Percentiles rank a stretch among this genome's conserved stretches.
Conservation (phyloP, 2,888 invertebrate species). For the Drosophila putrida region DNA sequence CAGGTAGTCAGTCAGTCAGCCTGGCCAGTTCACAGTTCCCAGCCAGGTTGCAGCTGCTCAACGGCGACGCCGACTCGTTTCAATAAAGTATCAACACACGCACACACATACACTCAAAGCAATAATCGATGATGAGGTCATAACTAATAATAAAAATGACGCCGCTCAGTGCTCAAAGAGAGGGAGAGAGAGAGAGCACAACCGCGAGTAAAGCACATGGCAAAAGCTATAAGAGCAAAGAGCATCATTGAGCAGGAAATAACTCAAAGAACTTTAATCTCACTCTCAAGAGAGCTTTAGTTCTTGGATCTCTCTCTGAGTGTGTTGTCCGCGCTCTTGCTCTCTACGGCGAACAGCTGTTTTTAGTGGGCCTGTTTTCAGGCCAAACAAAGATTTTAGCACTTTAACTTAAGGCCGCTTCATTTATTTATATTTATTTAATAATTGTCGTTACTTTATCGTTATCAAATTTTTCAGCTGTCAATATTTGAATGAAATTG, state of each 20-base stretch:
- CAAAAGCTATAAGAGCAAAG: conserved; percentile 33
- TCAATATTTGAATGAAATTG: conserved; percentile 38
- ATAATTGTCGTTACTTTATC: conserved; percentile 50
- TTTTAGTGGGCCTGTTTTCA: conserved; percentile 48
- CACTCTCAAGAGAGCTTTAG: neutral
- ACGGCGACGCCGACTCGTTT: conserved; percentile 65
- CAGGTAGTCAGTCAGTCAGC: conserved; percentile 64
- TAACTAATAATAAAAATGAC: conserved; percentile 86
- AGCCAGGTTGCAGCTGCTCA: conserved; percentile 55
- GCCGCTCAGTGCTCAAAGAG: conserved; percentile 32
- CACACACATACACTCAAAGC: conserved; percentile 59
- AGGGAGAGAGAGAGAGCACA: conserved; percentile 3
- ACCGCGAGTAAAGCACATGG: conserved; percentile 43
- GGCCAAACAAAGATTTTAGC: conserved; percentile 36
- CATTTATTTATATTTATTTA: conserved; percentile 54
- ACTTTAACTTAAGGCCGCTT: conserved; percentile 22
- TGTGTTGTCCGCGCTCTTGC: conserved; percentile 4
- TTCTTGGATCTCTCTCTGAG: conserved; percentile 15
- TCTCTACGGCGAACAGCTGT: conserved; percentile 42
- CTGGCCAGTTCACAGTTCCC: conserved; percentile 36
- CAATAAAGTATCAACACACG: conserved; percentile 62
- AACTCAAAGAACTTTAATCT: conserved; percentile 38
- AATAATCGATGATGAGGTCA: conserved; percentile 86
- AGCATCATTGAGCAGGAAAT: conserved; percentile 39
- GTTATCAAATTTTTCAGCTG: conserved; percentile 42